Evolutionary conservation across 1,140 invertebrate species (phyloP).

Genomic region (Oreohelix idahoensis): DNA sequence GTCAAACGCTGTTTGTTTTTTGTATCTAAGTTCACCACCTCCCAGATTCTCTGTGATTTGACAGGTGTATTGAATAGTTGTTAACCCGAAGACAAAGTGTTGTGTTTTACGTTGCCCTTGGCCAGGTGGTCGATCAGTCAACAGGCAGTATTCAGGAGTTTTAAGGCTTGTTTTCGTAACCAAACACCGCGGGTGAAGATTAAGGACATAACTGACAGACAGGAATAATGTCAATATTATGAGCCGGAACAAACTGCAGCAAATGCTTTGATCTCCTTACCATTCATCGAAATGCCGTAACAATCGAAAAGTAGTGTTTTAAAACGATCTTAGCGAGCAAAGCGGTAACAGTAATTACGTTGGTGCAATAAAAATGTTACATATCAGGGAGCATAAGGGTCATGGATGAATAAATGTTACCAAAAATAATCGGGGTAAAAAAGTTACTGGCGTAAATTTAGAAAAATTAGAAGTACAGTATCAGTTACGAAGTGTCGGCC

Average conservation of each 20-base stretch:
- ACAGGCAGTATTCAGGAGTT: too few relatives aligned
- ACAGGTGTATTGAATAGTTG: neutral
- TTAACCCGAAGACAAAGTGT: neutral
- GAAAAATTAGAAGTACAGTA: too few relatives aligned
- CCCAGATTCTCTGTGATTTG: neutral
- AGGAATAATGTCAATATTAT: neutral
- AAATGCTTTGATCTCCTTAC: constrained; percentile 5
- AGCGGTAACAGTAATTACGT: neutral
- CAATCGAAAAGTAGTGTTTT: neutral
- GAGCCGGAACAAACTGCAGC: neutral
- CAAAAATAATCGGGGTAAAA: too few relatives aligned
- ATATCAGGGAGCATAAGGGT: too few relatives aligned
- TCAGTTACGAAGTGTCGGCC: too few relatives aligned
- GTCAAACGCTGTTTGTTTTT: neutral
- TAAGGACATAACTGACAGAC: neutral
- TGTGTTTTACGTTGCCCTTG: neutral
- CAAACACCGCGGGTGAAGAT: neutral
- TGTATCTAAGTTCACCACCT: neutral
- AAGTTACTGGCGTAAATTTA: too few relatives aligned
- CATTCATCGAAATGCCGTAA: neutral
- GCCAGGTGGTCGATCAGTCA: neutral
- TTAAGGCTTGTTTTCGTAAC: too few relatives aligned
- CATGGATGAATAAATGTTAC: too few relatives aligned
- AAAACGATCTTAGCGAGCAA: neutral
- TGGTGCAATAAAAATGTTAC: too few relatives aligned